phyloP scores from a whole-genome alignment of 1,140 invertebrate genomes.

The Trichonephila clavipes region DNA sequence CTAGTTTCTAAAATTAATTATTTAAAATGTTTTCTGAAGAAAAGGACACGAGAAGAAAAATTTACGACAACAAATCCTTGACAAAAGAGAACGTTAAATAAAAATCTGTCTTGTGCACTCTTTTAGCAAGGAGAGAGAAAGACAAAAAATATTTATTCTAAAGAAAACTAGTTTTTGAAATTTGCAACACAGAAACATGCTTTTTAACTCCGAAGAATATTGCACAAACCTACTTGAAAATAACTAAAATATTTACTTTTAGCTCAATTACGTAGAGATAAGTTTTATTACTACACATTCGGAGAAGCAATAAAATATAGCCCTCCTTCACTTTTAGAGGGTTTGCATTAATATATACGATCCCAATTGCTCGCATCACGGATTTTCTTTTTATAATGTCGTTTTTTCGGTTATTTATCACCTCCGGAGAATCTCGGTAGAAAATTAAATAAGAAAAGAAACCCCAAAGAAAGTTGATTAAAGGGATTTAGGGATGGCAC shows the following conservation, averaged over 20 bases:
- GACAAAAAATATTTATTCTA: too few relatives aligned
- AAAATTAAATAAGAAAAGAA: slow-evolving; percentile 51
- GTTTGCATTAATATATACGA: slow-evolving; percentile 30
- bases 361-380: neutral
- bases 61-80: too few relatives aligned
- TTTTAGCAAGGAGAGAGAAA: too few relatives aligned
- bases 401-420: slow-evolving; percentile 37
- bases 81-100: too few relatives aligned
- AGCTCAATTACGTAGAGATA: neutral
- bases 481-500: slow-evolving; percentile 28
- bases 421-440: slow-evolving; percentile 6
- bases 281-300: neutral
- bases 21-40: too few relatives aligned
- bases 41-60: too few relatives aligned
- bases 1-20: too few relatives aligned
- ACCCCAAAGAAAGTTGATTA: slow-evolving; percentile 53
- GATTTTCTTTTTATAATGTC: neutral
- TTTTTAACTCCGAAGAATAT: neutral
- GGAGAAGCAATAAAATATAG: neutral
- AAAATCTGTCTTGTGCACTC: too few relatives aligned
- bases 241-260: slow-evolving; percentile 19
- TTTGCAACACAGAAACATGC: neutral
- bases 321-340: neutral
- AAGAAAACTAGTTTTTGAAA: neutral
- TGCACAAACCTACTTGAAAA: neutral